These are phyloP conservation scores for Meloe dianella DNA, from an alignment of 2,888 invertebrate species.

Conservation along the genomic window DNA sequence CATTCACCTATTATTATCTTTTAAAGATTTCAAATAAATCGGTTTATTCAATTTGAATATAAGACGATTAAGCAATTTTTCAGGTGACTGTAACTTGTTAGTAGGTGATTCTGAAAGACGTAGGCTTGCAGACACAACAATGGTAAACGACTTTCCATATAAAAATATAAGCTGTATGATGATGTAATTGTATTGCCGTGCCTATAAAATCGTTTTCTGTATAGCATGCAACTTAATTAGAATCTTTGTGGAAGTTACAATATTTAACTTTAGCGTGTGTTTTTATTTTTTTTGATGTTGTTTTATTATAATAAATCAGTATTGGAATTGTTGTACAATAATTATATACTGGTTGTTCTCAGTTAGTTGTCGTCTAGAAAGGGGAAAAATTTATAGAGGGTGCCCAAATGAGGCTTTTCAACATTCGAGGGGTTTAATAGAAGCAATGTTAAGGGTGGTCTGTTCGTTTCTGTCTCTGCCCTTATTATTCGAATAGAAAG, in stretches of 20 bases:
- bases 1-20: not conserved
- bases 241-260: not conserved
- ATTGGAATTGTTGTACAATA: not conserved
- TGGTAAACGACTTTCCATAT: not conserved
- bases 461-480: constrained; percentile 16
- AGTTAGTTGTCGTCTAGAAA: not conserved
- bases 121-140: constrained; percentile 1
- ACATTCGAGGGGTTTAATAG: constrained; percentile 19
- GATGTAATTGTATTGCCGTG: not conserved
- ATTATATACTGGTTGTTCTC: not conserved
- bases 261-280: not conserved
- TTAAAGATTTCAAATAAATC: not conserved
- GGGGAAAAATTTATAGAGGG: not conserved
- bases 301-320: too few species aligned
- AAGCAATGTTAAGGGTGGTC: constrained; percentile 21
- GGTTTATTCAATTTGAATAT: not conserved
- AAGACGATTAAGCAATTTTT: constrained; percentile 7
- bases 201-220: not conserved
- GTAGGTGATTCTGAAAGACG: not conserved
- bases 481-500: constrained; percentile 14
- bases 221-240: constrained; percentile 2
- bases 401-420: not conserved
- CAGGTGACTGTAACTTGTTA: not conserved
- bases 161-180: not conserved
- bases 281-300: not conserved